Evolutionary conservation across 1,140 invertebrate species (phyloP), one percentile per base, ranked within the genome.

Genomic region (Aphidius ervi): DNA sequence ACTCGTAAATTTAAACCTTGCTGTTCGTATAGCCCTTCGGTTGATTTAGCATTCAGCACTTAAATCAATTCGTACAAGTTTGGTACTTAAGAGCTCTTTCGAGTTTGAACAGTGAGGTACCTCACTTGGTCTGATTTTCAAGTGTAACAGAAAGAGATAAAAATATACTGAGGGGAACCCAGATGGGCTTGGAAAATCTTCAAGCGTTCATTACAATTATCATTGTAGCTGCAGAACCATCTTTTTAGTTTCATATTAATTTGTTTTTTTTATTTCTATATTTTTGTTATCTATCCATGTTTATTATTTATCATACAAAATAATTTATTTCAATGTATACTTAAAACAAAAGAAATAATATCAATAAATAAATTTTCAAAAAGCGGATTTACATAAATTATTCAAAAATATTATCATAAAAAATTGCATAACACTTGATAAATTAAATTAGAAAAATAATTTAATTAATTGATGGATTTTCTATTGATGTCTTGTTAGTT

Each of bases 51-150:
- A 79, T 79, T 79, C 76, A 77, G 75, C 76, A 74, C 74, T 78
- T 79, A 78, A 79, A 79, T 79, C 77, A 79, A 79, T 78, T 78
- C 75, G 72, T 71, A 76, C 76, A 78, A 79, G 75, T 79, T 79
- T 71, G 70, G 75, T 78, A 76, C 75, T 78, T 78, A 79, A 75
- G 74, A 74, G 75, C 72, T 77, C 73, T 46, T 43, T 67, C 67
- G 74, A 73, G 72, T 76, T 73, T 71, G 67, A 68, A 67, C 67
- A 67, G 70, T 68, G 64, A 70, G 23, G 61, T 65, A 46, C 64
- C 64, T 63, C 62, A 64, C 65, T 69, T 67, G 69, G 66, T 69
- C 67, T 58, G 62, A 58, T 61, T 75, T 68, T 70, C 66, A 39
- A 37, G 49, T 31, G 31, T 10, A 31, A 52, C 5, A 37, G 59